Percentiles rank a stretch among this genome's conserved stretches.
phyloP scores from a whole-genome alignment of 2,888 invertebrate species.

The Campoplex nolae region DNA sequence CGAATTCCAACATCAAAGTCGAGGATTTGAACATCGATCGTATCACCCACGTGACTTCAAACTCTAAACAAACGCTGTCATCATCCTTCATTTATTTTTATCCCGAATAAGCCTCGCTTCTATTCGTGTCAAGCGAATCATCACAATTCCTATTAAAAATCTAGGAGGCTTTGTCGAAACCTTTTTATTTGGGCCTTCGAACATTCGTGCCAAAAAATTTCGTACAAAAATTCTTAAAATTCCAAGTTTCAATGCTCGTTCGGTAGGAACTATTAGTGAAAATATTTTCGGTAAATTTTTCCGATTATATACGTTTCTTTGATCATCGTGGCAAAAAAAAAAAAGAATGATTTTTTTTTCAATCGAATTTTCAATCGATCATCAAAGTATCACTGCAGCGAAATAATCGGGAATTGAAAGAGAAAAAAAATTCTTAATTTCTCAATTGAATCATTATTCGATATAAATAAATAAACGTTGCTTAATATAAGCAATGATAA shows the following conservation, averaged over 20 bases:
- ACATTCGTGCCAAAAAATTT: not conserved
- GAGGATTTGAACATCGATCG: not conserved
- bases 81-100: not conserved
- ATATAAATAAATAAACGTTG: conserved; percentile 35
- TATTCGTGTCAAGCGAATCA: conserved; percentile 6
- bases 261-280: not conserved
- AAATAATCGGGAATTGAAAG: not conserved
- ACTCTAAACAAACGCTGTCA: not conserved
- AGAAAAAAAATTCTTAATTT: not conserved
- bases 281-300: not conserved
- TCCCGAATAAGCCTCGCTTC: not conserved
- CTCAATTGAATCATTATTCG: not conserved
- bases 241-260: not conserved
- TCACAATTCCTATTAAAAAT: not conserved
- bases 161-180: not conserved
- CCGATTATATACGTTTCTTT: not conserved
- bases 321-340: conserved; percentile 7
- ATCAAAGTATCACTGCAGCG: not conserved
- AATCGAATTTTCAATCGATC: not conserved
- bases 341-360: not conserved
- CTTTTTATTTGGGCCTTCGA: not conserved
- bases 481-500: conserved; percentile 56
- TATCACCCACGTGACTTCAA: not conserved
- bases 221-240: not conserved
- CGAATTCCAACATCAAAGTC: conserved; percentile 19